Conservation (phyloP, 2,113 vertebrate genomes). For the Nycticryphes semicollaris region DNA sequence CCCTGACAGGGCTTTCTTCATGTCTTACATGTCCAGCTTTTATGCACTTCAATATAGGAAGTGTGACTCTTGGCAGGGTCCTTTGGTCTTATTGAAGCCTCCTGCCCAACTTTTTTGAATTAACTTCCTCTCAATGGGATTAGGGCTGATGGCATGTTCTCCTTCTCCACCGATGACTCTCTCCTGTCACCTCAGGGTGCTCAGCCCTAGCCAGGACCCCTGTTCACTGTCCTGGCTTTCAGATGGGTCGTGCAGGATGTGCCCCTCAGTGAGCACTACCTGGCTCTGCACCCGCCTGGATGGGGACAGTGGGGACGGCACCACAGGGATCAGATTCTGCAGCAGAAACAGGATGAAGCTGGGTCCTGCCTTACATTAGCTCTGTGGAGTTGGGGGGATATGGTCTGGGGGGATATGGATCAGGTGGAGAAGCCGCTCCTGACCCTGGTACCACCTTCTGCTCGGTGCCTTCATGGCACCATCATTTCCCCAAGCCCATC, state of each 20-base stretch:
- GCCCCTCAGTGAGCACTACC: background rate
- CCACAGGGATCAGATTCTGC: fast-evolving
- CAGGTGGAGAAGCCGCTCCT: background rate
- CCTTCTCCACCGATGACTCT: background rate
- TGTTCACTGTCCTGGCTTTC: background rate
- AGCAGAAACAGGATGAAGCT: background rate
- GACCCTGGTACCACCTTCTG: background rate
- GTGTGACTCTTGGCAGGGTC: slow-evolving; percentile 41
- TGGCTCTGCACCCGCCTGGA: background rate
- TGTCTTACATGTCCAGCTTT: slow-evolving; percentile 37
- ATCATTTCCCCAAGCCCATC: fast-evolving
- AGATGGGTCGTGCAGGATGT: background rate
- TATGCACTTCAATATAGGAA: background rate
- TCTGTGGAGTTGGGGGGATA: background rate
- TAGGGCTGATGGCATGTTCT: background rate
- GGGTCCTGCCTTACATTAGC: background rate
- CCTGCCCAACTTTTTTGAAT: background rate
- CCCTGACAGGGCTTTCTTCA: slow-evolving; percentile 2
- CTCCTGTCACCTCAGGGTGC: fast-evolving
- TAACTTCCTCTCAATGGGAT: fast-evolving
- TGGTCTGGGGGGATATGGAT: no score
- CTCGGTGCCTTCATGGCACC: fast-evolving
- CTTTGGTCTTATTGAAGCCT: background rate
- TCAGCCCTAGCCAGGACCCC: background rate
- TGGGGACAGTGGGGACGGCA: fast-evolving